A percentile compares a stretch with the other conserved stretches of the same genome.
These are phyloP conservation scores for Heliconius congener DNA, from an alignment of 1,140 invertebrate genomes.

Conservation along the genomic window DNA sequence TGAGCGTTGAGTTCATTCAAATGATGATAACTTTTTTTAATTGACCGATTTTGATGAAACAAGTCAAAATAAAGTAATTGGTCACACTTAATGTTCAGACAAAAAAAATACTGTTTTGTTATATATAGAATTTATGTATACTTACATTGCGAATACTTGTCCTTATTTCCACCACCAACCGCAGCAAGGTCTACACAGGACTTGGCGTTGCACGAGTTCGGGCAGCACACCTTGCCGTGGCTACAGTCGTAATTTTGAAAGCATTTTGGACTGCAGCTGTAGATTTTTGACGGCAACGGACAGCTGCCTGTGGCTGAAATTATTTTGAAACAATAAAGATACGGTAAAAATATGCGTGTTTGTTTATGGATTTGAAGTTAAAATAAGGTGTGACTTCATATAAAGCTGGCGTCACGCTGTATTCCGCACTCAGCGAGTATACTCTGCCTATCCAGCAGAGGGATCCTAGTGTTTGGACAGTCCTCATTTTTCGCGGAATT, in stretches of 20 bases:
- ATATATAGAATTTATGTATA: conserved; percentile 1
- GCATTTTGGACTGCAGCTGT: conserved; percentile 85
- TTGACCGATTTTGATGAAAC: no score
- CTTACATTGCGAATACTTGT: conserved; percentile 57
- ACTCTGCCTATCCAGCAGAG: no score
- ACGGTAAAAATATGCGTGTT: not conserved
- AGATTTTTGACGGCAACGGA: conserved; percentile 84
- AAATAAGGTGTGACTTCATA: no score
- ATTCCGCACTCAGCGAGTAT: no score
- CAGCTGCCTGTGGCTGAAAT: conserved; percentile 78
- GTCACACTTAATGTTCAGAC: no score
- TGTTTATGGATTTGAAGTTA: not conserved
- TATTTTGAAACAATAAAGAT: not conserved
- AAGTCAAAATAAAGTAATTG: no score
- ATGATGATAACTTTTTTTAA: no score
- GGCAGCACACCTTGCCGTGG: conserved; percentile 85
- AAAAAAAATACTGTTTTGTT: no score
- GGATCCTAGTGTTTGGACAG: no score
- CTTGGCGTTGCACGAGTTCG: conserved; percentile 85
- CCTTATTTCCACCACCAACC: conserved; percentile 58
- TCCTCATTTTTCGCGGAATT: no score
- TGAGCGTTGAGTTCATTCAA: no score
- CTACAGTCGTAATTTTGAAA: conserved; percentile 85
- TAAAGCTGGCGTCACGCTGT: no score
- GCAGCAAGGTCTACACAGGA: conserved; percentile 83